Conservation (phyloP, 2,888 invertebrate species). For the Aricia artaxerxes region DNA sequence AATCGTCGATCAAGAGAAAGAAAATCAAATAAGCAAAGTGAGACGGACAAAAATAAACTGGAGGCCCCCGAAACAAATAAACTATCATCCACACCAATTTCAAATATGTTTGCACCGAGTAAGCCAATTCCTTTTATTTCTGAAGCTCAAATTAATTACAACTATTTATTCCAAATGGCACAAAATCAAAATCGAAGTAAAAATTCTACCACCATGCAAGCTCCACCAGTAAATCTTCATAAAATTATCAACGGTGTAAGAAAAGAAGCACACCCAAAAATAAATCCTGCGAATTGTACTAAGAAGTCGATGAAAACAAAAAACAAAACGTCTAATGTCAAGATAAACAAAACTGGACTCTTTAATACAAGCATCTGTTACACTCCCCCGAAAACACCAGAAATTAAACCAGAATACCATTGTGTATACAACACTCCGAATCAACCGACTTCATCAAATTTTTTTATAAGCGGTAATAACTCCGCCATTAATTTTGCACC, state of each 20-base stretch:
- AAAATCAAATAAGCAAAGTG: slow-evolving; percentile 64
- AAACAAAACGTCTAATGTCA: background rate
- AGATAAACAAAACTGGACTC: background rate
- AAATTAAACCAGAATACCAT: background rate
- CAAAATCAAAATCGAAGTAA: background rate
- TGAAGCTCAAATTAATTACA: background rate
- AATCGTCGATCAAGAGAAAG: slow-evolving; percentile 89
- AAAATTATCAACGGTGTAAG: slow-evolving; percentile 15
- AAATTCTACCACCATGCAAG: background rate
- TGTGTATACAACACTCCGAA: background rate
- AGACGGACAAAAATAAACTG: slow-evolving; percentile 43
- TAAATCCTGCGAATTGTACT: background rate
- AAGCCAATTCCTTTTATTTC: background rate
- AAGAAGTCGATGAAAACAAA: background rate
- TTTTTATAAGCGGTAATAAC: background rate
- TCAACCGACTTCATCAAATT: background rate
- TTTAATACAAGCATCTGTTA: background rate
- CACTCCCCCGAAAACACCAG: background rate
- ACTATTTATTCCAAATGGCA: background rate
- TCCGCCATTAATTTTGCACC: background rate
- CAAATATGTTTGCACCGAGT: background rate
- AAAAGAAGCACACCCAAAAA: background rate
- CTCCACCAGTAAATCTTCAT: background rate
- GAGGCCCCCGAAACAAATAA: slow-evolving; percentile 43
- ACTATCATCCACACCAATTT: background rate